A percentile compares a stretch with the other conserved stretches of the same genome.
phyloP scores from a whole-genome alignment of 2,888 invertebrate species.

The Antheraea assamensis region DNA sequence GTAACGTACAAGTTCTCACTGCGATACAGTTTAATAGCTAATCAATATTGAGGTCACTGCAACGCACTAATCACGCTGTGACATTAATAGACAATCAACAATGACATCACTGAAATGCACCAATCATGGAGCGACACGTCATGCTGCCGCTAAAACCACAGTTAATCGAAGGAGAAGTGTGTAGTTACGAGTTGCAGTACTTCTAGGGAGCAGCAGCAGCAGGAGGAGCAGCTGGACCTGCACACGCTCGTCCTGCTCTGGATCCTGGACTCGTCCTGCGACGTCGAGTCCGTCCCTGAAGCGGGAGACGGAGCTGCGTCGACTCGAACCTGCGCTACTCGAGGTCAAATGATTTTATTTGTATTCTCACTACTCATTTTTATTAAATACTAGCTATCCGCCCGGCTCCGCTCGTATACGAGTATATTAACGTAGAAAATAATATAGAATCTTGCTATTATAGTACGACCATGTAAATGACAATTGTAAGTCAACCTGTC shows the following conservation, averaged over 20 bases:
- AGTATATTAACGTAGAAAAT: no score
- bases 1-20: no score
- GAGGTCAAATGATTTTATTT: slow-evolving; percentile 5
- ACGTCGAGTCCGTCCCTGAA: slow-evolving; percentile 82
- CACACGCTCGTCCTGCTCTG: slow-evolving; percentile 89
- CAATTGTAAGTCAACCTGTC: background rate
- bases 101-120: background rate
- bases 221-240: slow-evolving; percentile 73
- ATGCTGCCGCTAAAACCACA: background rate
- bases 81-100: background rate
- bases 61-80: background rate
- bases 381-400: no score
- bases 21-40: no score
- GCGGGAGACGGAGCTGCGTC: slow-evolving; percentile 52
- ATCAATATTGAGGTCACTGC: no score
- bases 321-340: slow-evolving; percentile 22
- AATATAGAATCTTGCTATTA: no score
- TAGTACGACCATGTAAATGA: no score
- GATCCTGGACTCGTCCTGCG: slow-evolving; percentile 87
- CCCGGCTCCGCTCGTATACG: no score
- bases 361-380: background rate
- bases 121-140: background rate
- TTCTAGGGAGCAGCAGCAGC: slow-evolving; percentile 40
- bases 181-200: slow-evolving; percentile 20
- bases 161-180: no score